Evolutionary conservation across 2,888 invertebrate genomes (phyloP).

Genomic region (Xiphydria camelus): DNA sequence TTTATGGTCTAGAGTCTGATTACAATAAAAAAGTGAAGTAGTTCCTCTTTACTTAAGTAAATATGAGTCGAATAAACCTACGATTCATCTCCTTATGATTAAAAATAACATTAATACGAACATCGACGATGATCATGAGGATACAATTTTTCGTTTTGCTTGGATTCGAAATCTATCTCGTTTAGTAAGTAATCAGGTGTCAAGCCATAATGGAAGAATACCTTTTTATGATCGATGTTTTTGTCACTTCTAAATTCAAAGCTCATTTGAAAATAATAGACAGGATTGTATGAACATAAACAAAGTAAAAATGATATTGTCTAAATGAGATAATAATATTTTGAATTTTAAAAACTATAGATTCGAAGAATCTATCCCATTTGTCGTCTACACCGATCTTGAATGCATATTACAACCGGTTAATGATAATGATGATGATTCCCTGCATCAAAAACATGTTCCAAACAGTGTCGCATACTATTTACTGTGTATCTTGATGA

Average conservation of each 20-base stretch:
- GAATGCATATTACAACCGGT: constrained; percentile 12
- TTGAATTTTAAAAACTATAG: constrained; percentile 19
- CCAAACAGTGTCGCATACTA: constrained; percentile 5
- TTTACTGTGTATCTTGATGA: constrained; percentile 1
- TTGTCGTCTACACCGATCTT: constrained; percentile 17
- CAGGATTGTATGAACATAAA: constrained; percentile 8
- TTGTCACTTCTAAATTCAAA: not conserved
- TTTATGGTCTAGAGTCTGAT: constrained; percentile 18
- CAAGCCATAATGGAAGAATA: not conserved
- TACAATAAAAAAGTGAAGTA: constrained; percentile 12
- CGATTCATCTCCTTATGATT: constrained; percentile 18
- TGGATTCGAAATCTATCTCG: constrained; percentile 13
- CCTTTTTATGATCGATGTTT: not conserved
- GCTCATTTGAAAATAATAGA: not conserved
- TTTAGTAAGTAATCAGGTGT: constrained; percentile 7
- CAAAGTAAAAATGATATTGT: constrained; percentile 13
- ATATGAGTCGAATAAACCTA: constrained; percentile 10
- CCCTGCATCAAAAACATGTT: constrained; percentile 15
- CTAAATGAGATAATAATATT: constrained; percentile 6
- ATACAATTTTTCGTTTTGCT: constrained; percentile 7
- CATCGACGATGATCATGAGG: constrained; percentile 5
- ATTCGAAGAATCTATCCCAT: constrained; percentile 13
- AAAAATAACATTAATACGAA: constrained; percentile 4
- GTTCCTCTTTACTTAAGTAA: constrained; percentile 21
- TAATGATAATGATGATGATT: constrained; percentile 6